Evolutionary conservation across 2,797 vertebrate genomes (phyloP).

Genomic region (Brachyrhaphis roseni): DNA sequence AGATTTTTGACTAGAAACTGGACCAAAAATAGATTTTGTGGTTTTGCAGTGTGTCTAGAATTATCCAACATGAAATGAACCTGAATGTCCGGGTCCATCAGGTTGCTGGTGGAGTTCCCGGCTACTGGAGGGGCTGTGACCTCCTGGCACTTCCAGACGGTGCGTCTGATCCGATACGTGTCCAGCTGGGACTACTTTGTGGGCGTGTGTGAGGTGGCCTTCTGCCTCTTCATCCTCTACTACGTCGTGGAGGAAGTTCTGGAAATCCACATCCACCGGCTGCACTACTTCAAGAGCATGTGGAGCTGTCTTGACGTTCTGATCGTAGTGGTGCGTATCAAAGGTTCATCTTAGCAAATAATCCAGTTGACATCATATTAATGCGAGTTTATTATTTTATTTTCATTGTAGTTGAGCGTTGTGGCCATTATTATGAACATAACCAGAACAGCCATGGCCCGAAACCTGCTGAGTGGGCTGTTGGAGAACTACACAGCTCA

Average conservation of each 20-base stretch:
- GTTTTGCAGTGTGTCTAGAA: neutral
- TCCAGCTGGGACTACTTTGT: conserved; percentile 95
- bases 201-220: conserved; percentile 90
- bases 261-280: conserved; percentile 92
- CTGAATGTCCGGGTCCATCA: conserved; percentile 58
- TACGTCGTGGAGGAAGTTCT: conserved; percentile 94
- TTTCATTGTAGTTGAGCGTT: conserved; percentile 85
- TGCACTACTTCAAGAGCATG: conserved; percentile 92
- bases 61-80: neutral
- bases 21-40: neutral
- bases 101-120: conserved; percentile 93
- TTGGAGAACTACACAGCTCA: conserved; percentile 88
- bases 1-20: no score
- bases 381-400: neutral
- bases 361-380: neutral
- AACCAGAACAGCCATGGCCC: conserved; percentile 86
- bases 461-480: conserved; percentile 82
- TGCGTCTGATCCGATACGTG: conserved; percentile 89
- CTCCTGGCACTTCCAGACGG: conserved; percentile 95
- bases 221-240: conserved; percentile 95
- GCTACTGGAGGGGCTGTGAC: conserved; percentile 92
- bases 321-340: conserved; percentile 84
- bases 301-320: conserved; percentile 97
- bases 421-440: conserved; percentile 90
- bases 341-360: neutral